Evolutionary conservation across 2,888 invertebrate species (phyloP), one percentile per base, ranked within the genome.

Genomic region (Leucophenga montana): DNA sequence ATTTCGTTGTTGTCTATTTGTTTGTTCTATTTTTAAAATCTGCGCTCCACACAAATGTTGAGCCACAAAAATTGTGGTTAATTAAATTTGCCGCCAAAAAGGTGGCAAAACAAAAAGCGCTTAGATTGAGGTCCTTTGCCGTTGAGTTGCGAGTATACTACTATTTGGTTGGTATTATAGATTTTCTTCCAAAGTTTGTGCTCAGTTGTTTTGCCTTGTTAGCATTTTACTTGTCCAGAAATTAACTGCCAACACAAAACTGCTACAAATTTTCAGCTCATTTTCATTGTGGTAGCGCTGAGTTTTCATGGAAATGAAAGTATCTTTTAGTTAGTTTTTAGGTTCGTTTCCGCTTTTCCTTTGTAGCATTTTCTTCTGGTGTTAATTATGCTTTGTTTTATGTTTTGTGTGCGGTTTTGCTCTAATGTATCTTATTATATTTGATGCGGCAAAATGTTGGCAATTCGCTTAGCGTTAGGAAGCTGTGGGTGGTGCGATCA

Each of bases 61-160:
- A 50, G 27, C 53, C 53, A 27, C 54, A 59, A 22, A 65, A 65
- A 75, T 78, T 82, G 80, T 76, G 80, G 83, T 75, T 83, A 83
- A 82, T 83, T 82, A 82, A 82, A 82, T 79, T 80, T 80, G 77
- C 78, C 72, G 73, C 73, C 74, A 83, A 48, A 54, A 53, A 66
- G 53, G 39, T 27, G 48, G 27, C n/a, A n/a, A 4, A 11, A 14
- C 13, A 14, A 64, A 66, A 74, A 71, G 79, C 78, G 79, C 80
- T 80, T 79, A 78, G 82, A 80, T 8, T 33, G 33, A 33, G 33
- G 33, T 33, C n/a, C n/a, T 22, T 9, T 22, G 56, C 1, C 20
- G 16, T 16, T n/a, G 1, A 27, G 57, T 13, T 31, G 57, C 18
- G 6, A 18, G 50, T 50, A n/a, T 6, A 50, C 18, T n/a, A 18